Conservation (phyloP, 92 coral and sea anemone species). For the Palythoa caribaeorum region DNA sequence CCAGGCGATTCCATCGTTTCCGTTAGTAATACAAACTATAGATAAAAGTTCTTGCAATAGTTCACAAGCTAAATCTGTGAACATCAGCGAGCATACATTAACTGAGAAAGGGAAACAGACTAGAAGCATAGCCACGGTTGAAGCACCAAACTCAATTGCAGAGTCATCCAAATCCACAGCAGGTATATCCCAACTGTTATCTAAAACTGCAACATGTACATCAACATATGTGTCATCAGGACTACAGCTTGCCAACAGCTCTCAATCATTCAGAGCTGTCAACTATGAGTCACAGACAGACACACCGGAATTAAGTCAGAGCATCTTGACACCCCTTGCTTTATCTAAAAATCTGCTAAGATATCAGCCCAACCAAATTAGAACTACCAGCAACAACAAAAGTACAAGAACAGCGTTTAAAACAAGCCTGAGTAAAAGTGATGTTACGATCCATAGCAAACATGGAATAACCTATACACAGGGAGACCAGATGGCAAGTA, state of each 20-base stretch:
- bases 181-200: neutral
- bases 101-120: neutral
- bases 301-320: constrained; percentile 15
- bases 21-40: neutral
- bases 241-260: neutral
- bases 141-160: neutral
- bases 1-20: neutral
- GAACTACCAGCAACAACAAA: neutral
- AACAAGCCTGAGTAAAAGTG: neutral
- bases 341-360: neutral
- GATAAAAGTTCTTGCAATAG: neutral
- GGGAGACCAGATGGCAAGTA: neutral
- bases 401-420: neutral
- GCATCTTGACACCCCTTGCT: neutral
- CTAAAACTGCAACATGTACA: neutral
- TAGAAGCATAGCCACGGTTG: neutral
- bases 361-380: neutral
- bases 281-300: constrained; percentile 33
- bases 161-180: neutral
- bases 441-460: neutral
- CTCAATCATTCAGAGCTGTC: neutral
- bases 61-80: neutral
- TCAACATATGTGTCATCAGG: neutral
- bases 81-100: neutral
- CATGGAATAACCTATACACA: neutral